phyloP scores from a whole-genome alignment of 2,888 invertebrate genomes.

The Celastrina argiolus region DNA sequence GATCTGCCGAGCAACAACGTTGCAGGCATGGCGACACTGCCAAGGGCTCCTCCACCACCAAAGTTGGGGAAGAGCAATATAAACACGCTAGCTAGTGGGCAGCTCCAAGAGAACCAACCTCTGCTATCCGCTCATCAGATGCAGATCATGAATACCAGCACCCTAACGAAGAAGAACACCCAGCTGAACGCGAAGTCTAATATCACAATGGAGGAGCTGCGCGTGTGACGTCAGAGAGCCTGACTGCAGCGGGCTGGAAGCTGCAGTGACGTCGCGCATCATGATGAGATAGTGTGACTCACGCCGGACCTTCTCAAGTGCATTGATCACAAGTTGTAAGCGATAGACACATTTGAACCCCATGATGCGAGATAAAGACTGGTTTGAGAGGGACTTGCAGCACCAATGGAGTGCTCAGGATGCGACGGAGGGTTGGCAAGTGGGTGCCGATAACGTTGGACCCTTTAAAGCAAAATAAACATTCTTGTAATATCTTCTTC shows the following conservation, averaged over 20 bases:
- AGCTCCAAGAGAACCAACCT: constrained; percentile 82
- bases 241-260: constrained; percentile 77
- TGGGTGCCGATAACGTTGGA: not conserved
- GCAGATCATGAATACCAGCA: constrained; percentile 87
- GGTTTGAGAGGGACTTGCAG: too few relatives aligned
- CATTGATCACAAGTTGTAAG: constrained; percentile 65
- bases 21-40: constrained; percentile 76
- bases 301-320: constrained; percentile 75
- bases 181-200: constrained; percentile 80
- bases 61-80: constrained; percentile 81
- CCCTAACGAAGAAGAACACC: constrained; percentile 86
- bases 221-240: constrained; percentile 86
- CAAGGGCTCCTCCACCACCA: constrained; percentile 86
- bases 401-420: too few relatives aligned
- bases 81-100: constrained; percentile 77
- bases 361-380: not conserved
- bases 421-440: too few relatives aligned
- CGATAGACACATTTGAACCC: not conserved
- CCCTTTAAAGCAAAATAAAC: not conserved
- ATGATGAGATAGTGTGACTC: constrained; percentile 75
- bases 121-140: constrained; percentile 86
- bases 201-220: constrained; percentile 86
- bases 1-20: constrained; percentile 85
- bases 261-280: constrained; percentile 71
- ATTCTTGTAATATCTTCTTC: not conserved